Base-by-base conservation (phyloP, 1,140 invertebrate species). In the Aphis gossypii region DNA sequence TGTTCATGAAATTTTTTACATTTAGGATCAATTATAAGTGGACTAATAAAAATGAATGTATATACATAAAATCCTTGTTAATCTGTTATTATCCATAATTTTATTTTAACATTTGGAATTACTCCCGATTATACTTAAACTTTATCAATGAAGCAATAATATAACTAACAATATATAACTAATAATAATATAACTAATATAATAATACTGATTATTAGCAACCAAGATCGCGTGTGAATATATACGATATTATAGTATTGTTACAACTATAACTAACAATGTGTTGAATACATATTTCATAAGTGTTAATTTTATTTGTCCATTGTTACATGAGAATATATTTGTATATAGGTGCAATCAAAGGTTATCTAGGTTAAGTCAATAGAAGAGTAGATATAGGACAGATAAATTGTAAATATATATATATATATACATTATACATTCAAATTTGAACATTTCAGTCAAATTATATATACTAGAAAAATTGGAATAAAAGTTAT, bases 121-220 rank as follows among this genome's bases (percentile, higher is more conserved):
- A 48, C 48, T 48, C 48, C 11, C 11, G 11, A 48, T 48, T 11
- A 48, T 14, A 48, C 18, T 48, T 14, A 48, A 46, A 86, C 21
- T 86, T 44, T 44, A 46, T 9, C 46, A 86, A 86, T 86, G 41
- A 86, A 46, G 41, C 21, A 86, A 86, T n/a, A n/a, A n/a, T n/a
- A n/a, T n/a, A n/a, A n/a, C n/a, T n/a, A n/a, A n/a, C n/a, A n/a
- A n/a, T n/a, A n/a, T n/a, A n/a, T n/a, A n/a, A n/a, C n/a, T n/a
- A n/a, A n/a, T n/a, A n/a, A n/a, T n/a, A n/a, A n/a, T n/a, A n/a
- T n/a, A n/a, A n/a, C n/a, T n/a, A n/a, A n/a, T n/a, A n/a, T n/a
- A n/a, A n/a, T n/a, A n/a, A n/a, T 86, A 86, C 6, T 86, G 25
- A 86, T 46, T 86, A 86, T 86, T 86, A 86, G 41, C 9, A 86